Conservation (phyloP, 2,113 vertebrate genomes). For the Myxocyprinus asiaticus region DNA sequence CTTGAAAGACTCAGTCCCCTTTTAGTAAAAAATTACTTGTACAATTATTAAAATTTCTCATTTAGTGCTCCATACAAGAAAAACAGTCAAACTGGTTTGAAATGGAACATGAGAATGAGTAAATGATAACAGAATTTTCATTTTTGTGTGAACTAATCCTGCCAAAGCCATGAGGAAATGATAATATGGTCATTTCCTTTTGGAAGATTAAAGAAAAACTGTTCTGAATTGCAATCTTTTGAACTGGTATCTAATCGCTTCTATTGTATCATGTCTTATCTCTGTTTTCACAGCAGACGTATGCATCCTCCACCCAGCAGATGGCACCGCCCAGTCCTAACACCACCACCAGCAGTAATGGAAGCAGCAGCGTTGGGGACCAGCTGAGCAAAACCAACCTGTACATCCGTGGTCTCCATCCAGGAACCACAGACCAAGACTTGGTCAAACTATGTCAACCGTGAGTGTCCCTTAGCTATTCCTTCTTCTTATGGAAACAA, state of each 20-base stretch:
- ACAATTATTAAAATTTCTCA: no score
- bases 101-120: no score
- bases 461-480: slow-evolving; percentile 76
- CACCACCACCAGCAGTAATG: slow-evolving; percentile 85
- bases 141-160: no score
- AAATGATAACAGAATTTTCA: no score
- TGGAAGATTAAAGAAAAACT: not conserved
- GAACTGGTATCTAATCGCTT: no score
- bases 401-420: slow-evolving; percentile 95
- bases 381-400: slow-evolving; percentile 87
- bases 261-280: slow-evolving; percentile 7
- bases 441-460: slow-evolving; percentile 97
- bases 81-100: no score
- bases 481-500: not conserved
- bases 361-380: slow-evolving; percentile 86
- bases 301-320: slow-evolving; percentile 96
- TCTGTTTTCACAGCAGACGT: slow-evolving; percentile 84
- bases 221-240: not conserved
- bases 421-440: slow-evolving; percentile 96
- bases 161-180: not conserved
- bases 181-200: not conserved
- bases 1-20: no score
- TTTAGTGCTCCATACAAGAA: no score
- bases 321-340: slow-evolving; percentile 97
- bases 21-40: no score